phyloP scores from a whole-genome alignment of 92 coral and sea anemone genomes.

The Plumapathes pennacea region DNA sequence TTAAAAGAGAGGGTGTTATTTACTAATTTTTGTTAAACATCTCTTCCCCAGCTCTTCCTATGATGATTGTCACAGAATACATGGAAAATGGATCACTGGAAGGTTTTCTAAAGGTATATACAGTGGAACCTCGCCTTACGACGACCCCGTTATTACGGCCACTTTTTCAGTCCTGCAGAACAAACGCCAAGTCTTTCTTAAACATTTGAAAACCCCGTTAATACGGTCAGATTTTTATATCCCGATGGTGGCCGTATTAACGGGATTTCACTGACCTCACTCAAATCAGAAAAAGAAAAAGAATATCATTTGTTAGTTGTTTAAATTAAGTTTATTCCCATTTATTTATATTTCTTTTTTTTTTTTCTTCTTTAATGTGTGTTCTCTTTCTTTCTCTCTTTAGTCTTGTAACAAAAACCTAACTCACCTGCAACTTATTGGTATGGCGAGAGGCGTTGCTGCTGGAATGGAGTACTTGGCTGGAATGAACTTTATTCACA shows the following conservation, averaged over 20 bases:
- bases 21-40: background rate
- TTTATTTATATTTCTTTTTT: background rate
- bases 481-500: constrained; percentile 84
- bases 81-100: constrained; percentile 97
- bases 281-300: too few species aligned
- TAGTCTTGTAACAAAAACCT: constrained; percentile 76
- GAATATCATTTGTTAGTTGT: too few species aligned
- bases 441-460: constrained; percentile 90
- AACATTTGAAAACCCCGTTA: too few species aligned
- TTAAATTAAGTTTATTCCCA: too few species aligned
- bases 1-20: too few species aligned
- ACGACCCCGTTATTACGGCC: too few species aligned
- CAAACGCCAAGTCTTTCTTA: too few species aligned
- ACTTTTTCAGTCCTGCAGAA: too few species aligned
- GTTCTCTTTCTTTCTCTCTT: background rate
- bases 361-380: background rate
- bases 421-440: constrained; percentile 72
- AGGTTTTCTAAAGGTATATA: constrained; percentile 66
- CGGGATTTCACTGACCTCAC: too few species aligned
- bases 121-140: too few species aligned
- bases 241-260: too few species aligned
- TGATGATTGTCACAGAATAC: constrained; percentile 94
- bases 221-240: too few species aligned
- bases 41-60: constrained; percentile 49
- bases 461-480: constrained; percentile 96